Base-by-base conservation (phyloP, 1,140 invertebrate species). In the Musca domestica region DNA sequence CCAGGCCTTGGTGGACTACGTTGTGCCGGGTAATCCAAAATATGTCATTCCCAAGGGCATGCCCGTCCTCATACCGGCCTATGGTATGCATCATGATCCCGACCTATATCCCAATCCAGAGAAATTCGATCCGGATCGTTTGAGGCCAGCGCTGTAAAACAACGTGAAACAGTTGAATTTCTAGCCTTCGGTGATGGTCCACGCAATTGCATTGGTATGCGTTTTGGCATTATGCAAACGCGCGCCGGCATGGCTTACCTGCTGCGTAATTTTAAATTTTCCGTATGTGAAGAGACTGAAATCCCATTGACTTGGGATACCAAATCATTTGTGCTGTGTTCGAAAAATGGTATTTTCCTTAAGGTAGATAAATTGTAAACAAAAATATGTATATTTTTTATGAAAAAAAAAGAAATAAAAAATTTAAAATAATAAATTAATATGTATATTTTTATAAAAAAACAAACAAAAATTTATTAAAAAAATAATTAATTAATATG, bases 111-210 rank as follows among this genome's bases (percentile, higher is more conserved):
- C 84, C 0, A 77, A 88, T 64, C 86, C 87, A 3, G 82, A 86
- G n/a, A 70, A 75, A 34, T 88, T 86, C 71, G 81, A 87, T 73
- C 87, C 87, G 0, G 85, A 87, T 64, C 71, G 87, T 66, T 88
- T 15, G 30, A 46, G 15, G 83, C 85, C 3, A 77, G 81, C 68
- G 75, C 83, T 65, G 68, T 73, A 4, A 67, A 70, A 1, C 72
- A 82, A 58, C 75, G 82, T 69, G 73, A 84, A 69, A 78, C 81
- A 0, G 82, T 74, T 68, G 74, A 77, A 1, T 88, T 83, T 73
- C 71, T 87, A 20, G 85, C 86, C 9, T 88, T 88, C 74, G 85
- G 84, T 46, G 83, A 83, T 66, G 84, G 83, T 52, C 84, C 83
- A 17, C 80, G 82, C 46, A 83, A 78, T 73, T 85, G 83, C 70